Base-by-base conservation (phyloP, 2,888 invertebrate genomes). In the Tineola bisselliella region DNA sequence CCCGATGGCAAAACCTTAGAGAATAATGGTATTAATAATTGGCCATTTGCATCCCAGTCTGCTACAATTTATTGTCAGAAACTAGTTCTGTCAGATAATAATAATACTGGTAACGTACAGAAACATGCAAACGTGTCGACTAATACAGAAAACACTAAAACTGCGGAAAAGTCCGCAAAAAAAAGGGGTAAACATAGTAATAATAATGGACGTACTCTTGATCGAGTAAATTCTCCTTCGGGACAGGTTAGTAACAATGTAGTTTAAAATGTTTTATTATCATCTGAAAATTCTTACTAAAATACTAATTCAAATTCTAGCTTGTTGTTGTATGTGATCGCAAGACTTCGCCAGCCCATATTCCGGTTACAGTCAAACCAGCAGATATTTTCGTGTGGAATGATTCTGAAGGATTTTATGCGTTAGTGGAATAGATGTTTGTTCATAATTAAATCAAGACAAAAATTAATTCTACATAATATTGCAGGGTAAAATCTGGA, bases 301-400 rank as follows among this genome's bases (percentile, higher is more conserved):
- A 25, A 25, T 25, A 25, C 25, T 25, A 25, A 25, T 25, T 25
- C 6, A 25, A 25, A 25, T 25, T 25, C 73, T 96, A 96, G 82
- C 25, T 25, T 25, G 25, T 25, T n/a, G 56, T 30, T 5, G 56
- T 25, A 13, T 25, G 25, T 25, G 25, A 25, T 25, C 25, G 25
- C 6, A 6, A 25, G 25, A 25, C 25, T 25, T 4, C 25, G 2
- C 25, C 25, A 4, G 25, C 6, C 6, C 25, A 6, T 25, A 6
- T 2, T 6, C 25, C 25, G 2, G 25, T 6, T 25, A 6, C 4
- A 4, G 25, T 6, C 25, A 86, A 86, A 63, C 97, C 98, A 0
- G 94, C 95, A 58, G 88, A 99, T 48, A 97, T 95, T 0, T 99
- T 99, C 77, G 99, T 99, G 77, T 99, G 99, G 99, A 99, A 99